Percentiles rank a stretch among this genome's conserved stretches.
Evolutionary conservation across 2,797 vertebrate species (phyloP).

Genomic region (Limosa lapponica): DNA sequence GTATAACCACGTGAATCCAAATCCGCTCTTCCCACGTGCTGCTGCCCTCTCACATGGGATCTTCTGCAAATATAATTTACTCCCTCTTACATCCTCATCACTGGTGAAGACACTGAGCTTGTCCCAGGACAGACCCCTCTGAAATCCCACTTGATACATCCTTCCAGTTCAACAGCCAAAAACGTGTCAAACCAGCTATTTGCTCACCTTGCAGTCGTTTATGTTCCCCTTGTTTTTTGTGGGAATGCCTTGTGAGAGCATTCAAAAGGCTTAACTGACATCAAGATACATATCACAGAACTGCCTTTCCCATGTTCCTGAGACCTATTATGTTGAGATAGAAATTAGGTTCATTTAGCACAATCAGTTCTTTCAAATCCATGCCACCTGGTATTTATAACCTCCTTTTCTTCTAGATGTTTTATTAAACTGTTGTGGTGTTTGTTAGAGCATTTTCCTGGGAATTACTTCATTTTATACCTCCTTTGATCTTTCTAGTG

Average conservation of each 20-base stretch:
- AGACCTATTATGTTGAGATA: background rate
- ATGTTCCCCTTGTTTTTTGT: background rate
- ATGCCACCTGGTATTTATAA: background rate
- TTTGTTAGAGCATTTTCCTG: background rate
- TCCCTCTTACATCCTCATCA: background rate
- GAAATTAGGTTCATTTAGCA: background rate
- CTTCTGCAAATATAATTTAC: background rate
- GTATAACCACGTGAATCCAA: background rate
- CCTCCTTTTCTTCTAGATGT: background rate
- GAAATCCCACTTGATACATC: background rate
- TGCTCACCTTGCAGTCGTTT: background rate
- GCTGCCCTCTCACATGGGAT: background rate
- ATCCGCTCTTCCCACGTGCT: rapidly evolving
- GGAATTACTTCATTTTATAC: background rate
- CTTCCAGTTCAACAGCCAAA: background rate
- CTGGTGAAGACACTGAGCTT: background rate
- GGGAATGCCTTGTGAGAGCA: background rate
- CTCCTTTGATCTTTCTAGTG: background rate
- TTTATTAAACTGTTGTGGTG: background rate
- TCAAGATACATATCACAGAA: rapidly evolving
- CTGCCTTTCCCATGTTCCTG: background rate
- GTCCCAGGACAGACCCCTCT: background rate
- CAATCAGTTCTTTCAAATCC: background rate
- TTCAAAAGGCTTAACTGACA: background rate
- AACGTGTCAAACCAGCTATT: background rate